Percentiles rank a stretch among this genome's conserved stretches.
These are phyloP conservation scores for Syngnathus floridae DNA, from an alignment of 2,113 vertebrate species.

Conservation along the genomic window DNA sequence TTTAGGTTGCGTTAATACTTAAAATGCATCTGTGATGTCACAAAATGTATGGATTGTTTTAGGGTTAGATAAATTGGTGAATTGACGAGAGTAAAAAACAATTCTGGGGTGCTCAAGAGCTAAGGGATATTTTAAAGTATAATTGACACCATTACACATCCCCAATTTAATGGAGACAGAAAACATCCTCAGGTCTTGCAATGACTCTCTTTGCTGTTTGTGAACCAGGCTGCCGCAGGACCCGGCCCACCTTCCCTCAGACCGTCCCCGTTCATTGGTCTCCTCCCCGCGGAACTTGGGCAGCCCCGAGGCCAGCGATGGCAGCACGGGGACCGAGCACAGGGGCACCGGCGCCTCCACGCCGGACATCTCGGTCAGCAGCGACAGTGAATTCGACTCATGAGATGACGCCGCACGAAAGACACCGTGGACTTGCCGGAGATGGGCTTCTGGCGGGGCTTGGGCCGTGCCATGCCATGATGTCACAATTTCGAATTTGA, in stretches of 20 bases:
- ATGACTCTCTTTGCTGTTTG: not conserved
- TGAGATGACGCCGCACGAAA: constrained; percentile 36
- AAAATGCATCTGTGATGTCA: too few species aligned
- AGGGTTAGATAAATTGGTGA: too few species aligned
- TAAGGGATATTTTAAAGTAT: too few species aligned
- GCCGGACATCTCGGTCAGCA: constrained; percentile 72
- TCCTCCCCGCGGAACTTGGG: constrained; percentile 49
- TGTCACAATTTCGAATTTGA: not conserved
- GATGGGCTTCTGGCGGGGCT: not conserved
- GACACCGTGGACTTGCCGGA: constrained; percentile 9
- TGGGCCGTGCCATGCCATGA: not conserved
- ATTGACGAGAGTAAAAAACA: too few species aligned
- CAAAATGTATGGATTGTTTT: too few species aligned
- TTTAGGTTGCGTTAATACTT: too few species aligned
- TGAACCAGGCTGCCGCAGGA: constrained; percentile 68
- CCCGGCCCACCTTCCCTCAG: constrained; percentile 50
- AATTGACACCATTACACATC: not conserved
- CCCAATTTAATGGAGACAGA: too few species aligned
- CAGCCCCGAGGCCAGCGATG: constrained; percentile 70
- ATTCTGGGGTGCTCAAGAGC: too few species aligned
- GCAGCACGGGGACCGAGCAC: constrained; percentile 59
- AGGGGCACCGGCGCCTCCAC: constrained; percentile 57
- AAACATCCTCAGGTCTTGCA: not conserved
- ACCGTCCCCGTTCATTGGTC: constrained; percentile 48
- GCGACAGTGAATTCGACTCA: constrained; percentile 74